Conservation (phyloP, 2,888 invertebrate genomes). For the Nomada flava region DNA sequence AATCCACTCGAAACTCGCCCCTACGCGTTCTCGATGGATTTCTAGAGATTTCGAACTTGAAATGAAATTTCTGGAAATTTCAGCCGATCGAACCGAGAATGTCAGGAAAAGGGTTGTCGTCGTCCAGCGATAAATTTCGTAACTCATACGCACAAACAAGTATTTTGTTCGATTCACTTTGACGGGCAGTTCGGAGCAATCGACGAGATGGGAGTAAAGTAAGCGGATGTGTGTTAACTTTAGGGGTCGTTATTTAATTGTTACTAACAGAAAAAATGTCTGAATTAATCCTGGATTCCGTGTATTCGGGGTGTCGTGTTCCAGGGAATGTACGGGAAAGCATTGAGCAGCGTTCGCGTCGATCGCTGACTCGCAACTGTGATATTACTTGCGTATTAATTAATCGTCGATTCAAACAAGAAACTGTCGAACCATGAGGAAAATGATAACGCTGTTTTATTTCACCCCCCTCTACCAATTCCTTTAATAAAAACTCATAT, state of each 20-base stretch:
- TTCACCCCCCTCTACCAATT: conserved; percentile 41
- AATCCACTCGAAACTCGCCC: background rate
- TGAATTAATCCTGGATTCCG: conserved; percentile 73
- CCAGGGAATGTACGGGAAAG: conserved; percentile 72
- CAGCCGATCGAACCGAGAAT: background rate
- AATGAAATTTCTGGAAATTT: background rate
- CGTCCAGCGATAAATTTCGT: conserved; percentile 49
- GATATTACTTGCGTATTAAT: conserved; percentile 83
- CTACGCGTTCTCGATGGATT: conserved; percentile 57
- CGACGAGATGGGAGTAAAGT: conserved; percentile 55
- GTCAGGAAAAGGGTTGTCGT: conserved; percentile 24
- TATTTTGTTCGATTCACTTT: conserved; percentile 50
- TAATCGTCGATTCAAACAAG: conserved; percentile 79
- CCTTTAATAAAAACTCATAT: background rate
- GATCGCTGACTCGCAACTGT: conserved; percentile 80
- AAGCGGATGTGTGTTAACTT: conserved; percentile 57
- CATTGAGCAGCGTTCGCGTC: conserved; percentile 71
- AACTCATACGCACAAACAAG: conserved; percentile 32
- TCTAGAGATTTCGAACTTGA: conserved; percentile 29
- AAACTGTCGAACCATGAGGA: conserved; percentile 71
- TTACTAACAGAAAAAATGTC: conserved; percentile 73
- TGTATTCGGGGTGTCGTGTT: conserved; percentile 58
- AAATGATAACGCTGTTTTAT: conserved; percentile 60
- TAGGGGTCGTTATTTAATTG: conserved; percentile 77
- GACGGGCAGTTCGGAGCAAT: conserved; percentile 61